Base-by-base conservation (phyloP, 1,140 invertebrate species). In the Parapsyche elsis region DNA sequence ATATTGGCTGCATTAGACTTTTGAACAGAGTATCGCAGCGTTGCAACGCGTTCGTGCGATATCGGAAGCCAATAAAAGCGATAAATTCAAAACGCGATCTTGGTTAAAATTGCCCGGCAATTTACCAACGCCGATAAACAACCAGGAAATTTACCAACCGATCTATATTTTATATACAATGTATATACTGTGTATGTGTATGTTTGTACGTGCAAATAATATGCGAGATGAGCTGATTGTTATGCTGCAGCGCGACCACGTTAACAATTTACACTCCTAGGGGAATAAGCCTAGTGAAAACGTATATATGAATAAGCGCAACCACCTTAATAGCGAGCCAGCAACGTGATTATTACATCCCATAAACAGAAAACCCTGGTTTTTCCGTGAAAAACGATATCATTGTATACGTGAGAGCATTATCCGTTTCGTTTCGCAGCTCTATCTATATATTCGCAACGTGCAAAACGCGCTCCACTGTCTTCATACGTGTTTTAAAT, bases 251-350 rank as follows among this genome's bases (percentile, higher is more conserved):
- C 38, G 71, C 30, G 71, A 23, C 71, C 45, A 73, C 38, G 71
- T 73, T 73, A 73, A 73, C 71, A 73, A 73, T 73, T 73, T 73
- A 49, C 45, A 73, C n/a, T 73, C 71, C 71, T 38, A 0, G 9
- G 45, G 71, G 71, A 73, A 46, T 38, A 21, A 38, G 21, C 38
- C 71, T 46, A 45, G 38, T 23, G 71, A 23, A 46, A 67, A 67
- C 64, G 21, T 67, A 67, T 23, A 12, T 49, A 73, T 45, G 26
- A 45, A 46, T 71, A 45, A 14, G 16, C 30, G 38, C 24, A 30
- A 10, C 21, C 30, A 4, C 24, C 30, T 30, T 38, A 38, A 71
- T 44, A 30, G 30, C 67, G 10, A 12, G n/a, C 61, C 10, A 67
- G 10, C n/a, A 71, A 71, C 67, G 9, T 14, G 24, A 38, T 38